phyloP scores from a whole-genome alignment of 2,888 invertebrate species.

The Halictus ligatus region DNA sequence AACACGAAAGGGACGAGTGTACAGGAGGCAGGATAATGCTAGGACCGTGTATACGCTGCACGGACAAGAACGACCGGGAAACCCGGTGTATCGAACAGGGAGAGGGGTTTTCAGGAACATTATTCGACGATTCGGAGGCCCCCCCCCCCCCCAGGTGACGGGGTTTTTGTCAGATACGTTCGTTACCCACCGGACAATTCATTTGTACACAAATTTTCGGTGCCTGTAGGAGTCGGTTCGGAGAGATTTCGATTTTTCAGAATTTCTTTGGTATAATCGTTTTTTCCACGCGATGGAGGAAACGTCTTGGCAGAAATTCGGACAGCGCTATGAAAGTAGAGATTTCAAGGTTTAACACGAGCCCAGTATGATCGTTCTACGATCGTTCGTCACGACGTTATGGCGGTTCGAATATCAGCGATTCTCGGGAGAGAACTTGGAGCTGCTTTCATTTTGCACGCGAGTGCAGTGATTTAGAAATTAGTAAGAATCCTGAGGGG shows the following conservation, averaged over 20 bases:
- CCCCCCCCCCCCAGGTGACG: conserved; percentile 61
- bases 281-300: too few species aligned
- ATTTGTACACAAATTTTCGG: not conserved
- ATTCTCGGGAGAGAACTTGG: too few species aligned
- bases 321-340: not conserved
- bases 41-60: conserved; percentile 51
- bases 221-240: too few species aligned
- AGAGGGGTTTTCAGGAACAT: not conserved
- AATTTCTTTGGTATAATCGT: too few species aligned
- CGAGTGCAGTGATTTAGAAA: not conserved
- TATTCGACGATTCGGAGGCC: conserved; percentile 54
- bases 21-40: conserved; percentile 62
- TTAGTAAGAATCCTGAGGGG: not conserved
- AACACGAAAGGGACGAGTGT: conserved; percentile 56
- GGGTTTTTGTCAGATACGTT: conserved; percentile 46
- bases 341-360: not conserved
- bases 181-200: conserved; percentile 18
- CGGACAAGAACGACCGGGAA: conserved; percentile 39
- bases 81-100: conserved; percentile 3
- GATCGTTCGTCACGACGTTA: too few species aligned
- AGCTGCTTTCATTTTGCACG: too few species aligned
- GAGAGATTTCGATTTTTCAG: too few species aligned
- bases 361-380: too few species aligned
- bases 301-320: too few species aligned
- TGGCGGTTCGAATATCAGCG: too few species aligned